These are phyloP conservation scores for Tetropium fuscum DNA, from an alignment of 2,888 invertebrate species.

Conservation along the genomic window DNA sequence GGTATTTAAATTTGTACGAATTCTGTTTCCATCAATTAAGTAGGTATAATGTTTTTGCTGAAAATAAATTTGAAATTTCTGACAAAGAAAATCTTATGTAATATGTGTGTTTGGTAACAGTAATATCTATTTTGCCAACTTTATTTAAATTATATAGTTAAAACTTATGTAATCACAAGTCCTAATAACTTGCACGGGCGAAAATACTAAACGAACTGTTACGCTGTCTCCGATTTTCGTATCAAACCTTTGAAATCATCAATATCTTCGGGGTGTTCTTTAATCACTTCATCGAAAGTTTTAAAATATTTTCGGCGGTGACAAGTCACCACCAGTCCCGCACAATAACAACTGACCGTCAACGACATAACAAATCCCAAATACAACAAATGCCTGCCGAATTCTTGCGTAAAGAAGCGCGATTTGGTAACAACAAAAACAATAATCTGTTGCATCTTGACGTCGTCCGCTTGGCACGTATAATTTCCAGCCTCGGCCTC, in stretches of 20 bases:
- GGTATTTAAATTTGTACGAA: too few relatives aligned
- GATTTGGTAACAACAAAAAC: conserved; percentile 69
- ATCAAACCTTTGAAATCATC: conserved; percentile 22
- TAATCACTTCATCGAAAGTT: conserved; percentile 55
- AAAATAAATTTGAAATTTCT: too few relatives aligned
- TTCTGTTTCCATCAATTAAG: too few relatives aligned
- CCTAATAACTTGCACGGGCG: not conserved
- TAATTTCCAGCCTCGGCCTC: conserved; percentile 77
- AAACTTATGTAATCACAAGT: too few relatives aligned
- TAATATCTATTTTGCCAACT: too few relatives aligned
- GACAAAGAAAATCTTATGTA: too few relatives aligned
- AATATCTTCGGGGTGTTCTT: conserved; percentile 41
- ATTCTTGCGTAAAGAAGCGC: conserved; percentile 68
- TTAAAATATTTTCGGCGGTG: conserved; percentile 65
- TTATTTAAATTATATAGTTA: too few relatives aligned
- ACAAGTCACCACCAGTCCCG: conserved; percentile 70
- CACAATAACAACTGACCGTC: conserved; percentile 70
- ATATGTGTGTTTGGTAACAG: too few relatives aligned
- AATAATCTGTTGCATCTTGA: conserved; percentile 68
- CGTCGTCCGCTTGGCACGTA: conserved; percentile 75
- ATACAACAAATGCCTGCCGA: conserved; percentile 71
- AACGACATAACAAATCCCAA: conserved; percentile 70
- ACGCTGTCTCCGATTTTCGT: conserved; percentile 11
- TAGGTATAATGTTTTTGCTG: too few relatives aligned
- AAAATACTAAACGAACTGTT: not conserved